Evolutionary conservation across 2,797 vertebrate species (phyloP).

Genomic region (Valencia hispanica): DNA sequence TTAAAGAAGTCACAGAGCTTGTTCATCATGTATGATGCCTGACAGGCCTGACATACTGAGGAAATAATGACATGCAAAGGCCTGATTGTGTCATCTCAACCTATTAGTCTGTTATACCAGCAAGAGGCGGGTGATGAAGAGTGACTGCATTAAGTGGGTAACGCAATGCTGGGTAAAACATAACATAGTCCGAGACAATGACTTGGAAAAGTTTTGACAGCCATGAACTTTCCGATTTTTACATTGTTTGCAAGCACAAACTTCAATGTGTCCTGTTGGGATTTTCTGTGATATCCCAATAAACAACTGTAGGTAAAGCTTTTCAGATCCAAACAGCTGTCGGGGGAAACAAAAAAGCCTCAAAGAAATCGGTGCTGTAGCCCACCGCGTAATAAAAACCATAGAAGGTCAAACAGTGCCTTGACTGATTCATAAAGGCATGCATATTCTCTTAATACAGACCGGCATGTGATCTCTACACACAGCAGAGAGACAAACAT

Average conservation of each 20-base stretch:
- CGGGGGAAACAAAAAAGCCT: background rate
- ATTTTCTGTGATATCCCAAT: background rate
- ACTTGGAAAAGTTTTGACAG: background rate
- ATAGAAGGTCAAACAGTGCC: background rate
- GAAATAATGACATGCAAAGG: conserved; percentile 41
- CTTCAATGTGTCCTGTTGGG: background rate
- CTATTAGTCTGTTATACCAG: conserved; percentile 38
- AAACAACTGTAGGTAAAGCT: background rate
- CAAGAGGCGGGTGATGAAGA: conserved; percentile 11
- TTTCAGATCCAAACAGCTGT: background rate
- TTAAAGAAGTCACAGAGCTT: conserved; percentile 49
- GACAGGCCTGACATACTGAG: conserved; percentile 37
- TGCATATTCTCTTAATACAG: conserved; percentile 1
- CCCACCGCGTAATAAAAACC: background rate
- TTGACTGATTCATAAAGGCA: conserved; percentile 1
- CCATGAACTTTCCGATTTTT: background rate
- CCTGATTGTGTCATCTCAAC: conserved; percentile 39
- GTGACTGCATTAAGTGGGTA: conserved; percentile 10
- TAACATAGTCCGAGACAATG: background rate
- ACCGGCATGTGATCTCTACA: conserved; percentile 23
- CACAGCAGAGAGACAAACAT: conserved; percentile 16
- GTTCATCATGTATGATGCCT: conserved; percentile 48
- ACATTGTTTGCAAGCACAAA: background rate
- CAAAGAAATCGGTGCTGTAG: background rate
- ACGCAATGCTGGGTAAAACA: conserved; percentile 14